Conservation (phyloP, 2,888 invertebrate genomes). For the Archaeoteleia sp. region DNA sequence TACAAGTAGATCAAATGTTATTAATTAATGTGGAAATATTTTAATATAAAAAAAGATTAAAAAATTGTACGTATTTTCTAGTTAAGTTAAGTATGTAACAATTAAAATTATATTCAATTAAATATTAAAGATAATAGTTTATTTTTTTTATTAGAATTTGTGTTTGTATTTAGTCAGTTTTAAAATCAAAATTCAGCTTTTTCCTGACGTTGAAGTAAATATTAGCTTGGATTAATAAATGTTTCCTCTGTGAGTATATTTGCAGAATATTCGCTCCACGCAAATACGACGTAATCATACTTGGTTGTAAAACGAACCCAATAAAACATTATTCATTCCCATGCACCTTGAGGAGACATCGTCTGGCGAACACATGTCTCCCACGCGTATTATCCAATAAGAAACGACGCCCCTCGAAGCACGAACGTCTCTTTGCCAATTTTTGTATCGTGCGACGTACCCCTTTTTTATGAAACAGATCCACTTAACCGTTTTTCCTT, state of each 20-base stretch:
- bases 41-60: too few species aligned
- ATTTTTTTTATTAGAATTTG: too few species aligned
- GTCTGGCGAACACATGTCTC: constrained; percentile 70
- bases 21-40: too few species aligned
- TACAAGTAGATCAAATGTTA: too few species aligned
- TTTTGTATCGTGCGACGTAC: constrained; percentile 36
- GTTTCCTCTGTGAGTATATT: neutral
- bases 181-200: constrained; percentile 2
- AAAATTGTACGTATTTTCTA: too few species aligned
- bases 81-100: too few species aligned
- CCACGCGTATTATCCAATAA: constrained; percentile 64
- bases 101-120: too few species aligned
- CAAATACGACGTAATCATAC: constrained; percentile 36
- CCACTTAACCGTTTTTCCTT: constrained; percentile 30
- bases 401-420: constrained; percentile 65
- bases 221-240: too few species aligned
- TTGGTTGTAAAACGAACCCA: constrained; percentile 55
- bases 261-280: constrained; percentile 23
- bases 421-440: constrained; percentile 53
- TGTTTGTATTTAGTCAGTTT: too few species aligned
- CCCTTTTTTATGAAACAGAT: constrained; percentile 34
- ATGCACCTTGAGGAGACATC: constrained; percentile 63
- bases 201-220: too few species aligned
- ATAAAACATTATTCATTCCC: constrained; percentile 65
- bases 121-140: too few species aligned